These are phyloP conservation scores for Todus mexicanus DNA, from an alignment of 2,797 vertebrate genomes.

Conservation along the genomic window DNA sequence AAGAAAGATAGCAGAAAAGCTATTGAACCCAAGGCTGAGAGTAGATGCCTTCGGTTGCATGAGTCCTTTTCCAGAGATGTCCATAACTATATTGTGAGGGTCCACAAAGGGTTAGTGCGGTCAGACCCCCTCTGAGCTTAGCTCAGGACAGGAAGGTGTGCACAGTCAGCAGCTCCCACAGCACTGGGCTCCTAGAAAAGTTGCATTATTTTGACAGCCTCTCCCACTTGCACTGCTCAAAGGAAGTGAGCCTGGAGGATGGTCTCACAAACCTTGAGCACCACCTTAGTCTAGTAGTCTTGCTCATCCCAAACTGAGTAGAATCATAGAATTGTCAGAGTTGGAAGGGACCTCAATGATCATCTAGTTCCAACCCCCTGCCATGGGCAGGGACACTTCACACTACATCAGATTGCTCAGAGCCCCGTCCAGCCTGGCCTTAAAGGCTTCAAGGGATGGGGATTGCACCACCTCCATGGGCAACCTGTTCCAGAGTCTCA, in stretches of 20 bases:
- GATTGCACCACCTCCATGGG: too few species aligned
- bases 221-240: neutral
- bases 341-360: too few species aligned
- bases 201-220: neutral
- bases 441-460: too few species aligned
- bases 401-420: too few species aligned
- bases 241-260: neutral
- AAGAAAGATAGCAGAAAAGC: neutral
- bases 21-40: neutral
- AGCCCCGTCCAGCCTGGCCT: too few species aligned
- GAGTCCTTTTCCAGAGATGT: neutral
- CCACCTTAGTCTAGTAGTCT: neutral
- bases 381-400: too few species aligned
- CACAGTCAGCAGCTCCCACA: neutral
- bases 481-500: too few species aligned
- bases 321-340: too few species aligned
- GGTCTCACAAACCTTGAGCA: neutral
- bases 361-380: too few species aligned
- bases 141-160: accelerated
- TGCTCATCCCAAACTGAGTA: neutral
- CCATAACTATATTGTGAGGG: neutral
- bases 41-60: neutral
- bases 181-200: neutral
- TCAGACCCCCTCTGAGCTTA: neutral
- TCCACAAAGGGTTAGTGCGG: too few species aligned